Evolutionary conservation across 2,888 invertebrate genomes (phyloP).

Genomic region (Nasonia oneida): DNA sequence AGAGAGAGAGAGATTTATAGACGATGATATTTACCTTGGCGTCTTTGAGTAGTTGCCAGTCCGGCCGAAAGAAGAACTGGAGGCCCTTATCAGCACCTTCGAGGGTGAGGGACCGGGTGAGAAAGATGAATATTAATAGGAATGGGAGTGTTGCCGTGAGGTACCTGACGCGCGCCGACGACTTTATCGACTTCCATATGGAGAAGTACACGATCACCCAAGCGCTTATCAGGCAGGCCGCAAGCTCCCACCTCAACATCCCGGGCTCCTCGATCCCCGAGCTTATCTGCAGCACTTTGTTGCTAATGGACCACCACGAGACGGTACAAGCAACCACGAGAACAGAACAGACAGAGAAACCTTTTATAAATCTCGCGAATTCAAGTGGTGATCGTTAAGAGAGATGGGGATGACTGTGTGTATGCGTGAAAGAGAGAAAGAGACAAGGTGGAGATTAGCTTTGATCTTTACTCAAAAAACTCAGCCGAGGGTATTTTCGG

Average conservation of each 20-base stretch:
- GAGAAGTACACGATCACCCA: slow-evolving; percentile 98
- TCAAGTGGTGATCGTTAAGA: too few species aligned
- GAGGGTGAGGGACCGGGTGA: slow-evolving; percentile 92
- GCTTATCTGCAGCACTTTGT: slow-evolving; percentile 92
- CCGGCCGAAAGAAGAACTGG: slow-evolving; percentile 92
- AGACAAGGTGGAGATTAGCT: background rate
- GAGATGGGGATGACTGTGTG: too few species aligned
- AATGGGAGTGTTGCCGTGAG: slow-evolving; percentile 96
- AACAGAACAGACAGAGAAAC: background rate
- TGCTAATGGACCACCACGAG: slow-evolving; percentile 80
- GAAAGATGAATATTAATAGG: slow-evolving; percentile 90
- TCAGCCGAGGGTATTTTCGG: slow-evolving; percentile 94
- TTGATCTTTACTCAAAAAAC: slow-evolving; percentile 89
- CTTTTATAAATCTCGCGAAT: background rate
- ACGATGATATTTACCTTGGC: slow-evolving; percentile 83
- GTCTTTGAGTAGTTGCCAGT: slow-evolving; percentile 90
- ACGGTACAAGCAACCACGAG: slow-evolving; percentile 29
- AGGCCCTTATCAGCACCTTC: slow-evolving; percentile 93
- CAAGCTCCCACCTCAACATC: slow-evolving; percentile 91
- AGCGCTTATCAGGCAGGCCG: slow-evolving; percentile 92
- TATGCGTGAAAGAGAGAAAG: too few species aligned
- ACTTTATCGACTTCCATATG: slow-evolving; percentile 97
- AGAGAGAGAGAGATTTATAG: background rate
- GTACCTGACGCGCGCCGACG: slow-evolving; percentile 94
- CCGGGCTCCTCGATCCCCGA: slow-evolving; percentile 91